Evolutionary conservation across 2,113 vertebrate species (phyloP).

Genomic region (Cyprinodon brontotheroides): DNA sequence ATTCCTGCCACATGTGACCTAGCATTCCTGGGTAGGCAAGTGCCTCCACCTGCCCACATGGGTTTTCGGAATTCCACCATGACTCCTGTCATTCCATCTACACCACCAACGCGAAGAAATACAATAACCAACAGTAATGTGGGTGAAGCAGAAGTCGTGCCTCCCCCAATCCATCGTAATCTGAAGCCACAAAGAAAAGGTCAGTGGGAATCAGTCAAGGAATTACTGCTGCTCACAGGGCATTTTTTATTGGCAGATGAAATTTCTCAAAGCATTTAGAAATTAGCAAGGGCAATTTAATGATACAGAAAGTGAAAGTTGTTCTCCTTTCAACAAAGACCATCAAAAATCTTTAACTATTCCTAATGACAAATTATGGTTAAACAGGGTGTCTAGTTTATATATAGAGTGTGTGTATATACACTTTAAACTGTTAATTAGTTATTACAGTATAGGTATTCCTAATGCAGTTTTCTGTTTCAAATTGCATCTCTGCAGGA

Average conservation of each 20-base stretch:
- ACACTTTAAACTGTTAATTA: neutral
- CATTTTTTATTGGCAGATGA: neutral
- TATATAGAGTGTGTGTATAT: too few species aligned
- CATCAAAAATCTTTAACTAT: too few species aligned
- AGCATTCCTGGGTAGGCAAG: conserved; percentile 56
- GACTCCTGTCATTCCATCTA: conserved; percentile 20
- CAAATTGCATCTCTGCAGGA: conserved; percentile 8
- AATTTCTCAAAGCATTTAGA: neutral
- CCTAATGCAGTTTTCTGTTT: neutral
- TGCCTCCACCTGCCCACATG: conserved; percentile 67
- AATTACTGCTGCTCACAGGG: neutral
- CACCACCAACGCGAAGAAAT: conserved; percentile 38
- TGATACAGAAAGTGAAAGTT: neutral
- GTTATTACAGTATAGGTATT: neutral
- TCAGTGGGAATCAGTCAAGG: neutral
- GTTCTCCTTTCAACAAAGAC: neutral
- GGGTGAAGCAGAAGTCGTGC: conserved; percentile 12
- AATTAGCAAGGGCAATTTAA: neutral
- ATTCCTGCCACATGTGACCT: conserved; percentile 15
- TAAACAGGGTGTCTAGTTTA: neutral
- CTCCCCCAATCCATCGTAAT: conserved; percentile 69
- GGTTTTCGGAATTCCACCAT: conserved; percentile 57
- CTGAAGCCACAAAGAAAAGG: conserved; percentile 67
- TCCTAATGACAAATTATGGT: too few species aligned
- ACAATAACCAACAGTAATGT: neutral